Evolutionary conservation across 2,888 invertebrate genomes (phyloP).

Genomic region (Crocallis elinguaria): DNA sequence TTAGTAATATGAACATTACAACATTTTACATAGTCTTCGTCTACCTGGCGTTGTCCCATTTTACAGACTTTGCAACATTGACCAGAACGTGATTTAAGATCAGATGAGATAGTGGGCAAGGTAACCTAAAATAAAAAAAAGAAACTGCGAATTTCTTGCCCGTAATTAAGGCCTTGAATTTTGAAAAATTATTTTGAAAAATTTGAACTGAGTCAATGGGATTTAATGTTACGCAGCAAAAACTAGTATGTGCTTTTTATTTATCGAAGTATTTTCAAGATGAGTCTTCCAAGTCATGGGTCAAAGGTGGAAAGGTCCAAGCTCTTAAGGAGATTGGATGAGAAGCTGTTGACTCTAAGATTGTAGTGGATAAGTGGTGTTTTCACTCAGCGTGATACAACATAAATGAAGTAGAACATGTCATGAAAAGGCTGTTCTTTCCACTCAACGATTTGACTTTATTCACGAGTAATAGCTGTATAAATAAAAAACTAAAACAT

Average conservation of each 20-base stretch:
- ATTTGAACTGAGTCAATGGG: background rate
- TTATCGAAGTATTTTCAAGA: background rate
- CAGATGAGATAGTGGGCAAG: too few relatives aligned
- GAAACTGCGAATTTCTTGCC: too few relatives aligned
- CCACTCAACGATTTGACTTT: background rate
- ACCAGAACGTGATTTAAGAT: too few relatives aligned
- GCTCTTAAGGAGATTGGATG: conserved; percentile 6
- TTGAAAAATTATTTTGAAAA: too few relatives aligned
- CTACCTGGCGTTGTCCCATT: too few relatives aligned
- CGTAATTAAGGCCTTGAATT: too few relatives aligned
- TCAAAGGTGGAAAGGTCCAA: background rate
- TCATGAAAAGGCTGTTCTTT: background rate
- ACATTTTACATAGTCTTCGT: too few relatives aligned
- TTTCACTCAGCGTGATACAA: background rate
- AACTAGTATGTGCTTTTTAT: background rate
- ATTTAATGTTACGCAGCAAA: too few relatives aligned
- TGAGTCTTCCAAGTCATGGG: background rate
- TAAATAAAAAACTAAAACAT: background rate
- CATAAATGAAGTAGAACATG: background rate
- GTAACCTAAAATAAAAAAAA: too few relatives aligned
- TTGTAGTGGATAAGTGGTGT: background rate
- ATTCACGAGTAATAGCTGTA: background rate
- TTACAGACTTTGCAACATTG: too few relatives aligned
- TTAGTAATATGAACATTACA: too few relatives aligned
- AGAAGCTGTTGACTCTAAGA: background rate